Conservation (phyloP, 2,888 invertebrate species). For the Phaonia tiefii region DNA sequence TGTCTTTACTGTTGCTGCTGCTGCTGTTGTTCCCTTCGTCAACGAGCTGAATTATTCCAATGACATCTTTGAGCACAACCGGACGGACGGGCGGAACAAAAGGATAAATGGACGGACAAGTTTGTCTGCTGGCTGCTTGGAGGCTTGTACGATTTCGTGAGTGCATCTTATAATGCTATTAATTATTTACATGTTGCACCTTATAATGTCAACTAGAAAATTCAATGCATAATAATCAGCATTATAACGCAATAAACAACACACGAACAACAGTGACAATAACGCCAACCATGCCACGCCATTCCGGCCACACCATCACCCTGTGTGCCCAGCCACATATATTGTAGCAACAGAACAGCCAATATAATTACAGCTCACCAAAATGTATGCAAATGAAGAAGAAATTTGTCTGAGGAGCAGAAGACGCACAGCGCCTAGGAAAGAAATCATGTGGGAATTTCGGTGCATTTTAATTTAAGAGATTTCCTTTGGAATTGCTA, state of each 20-base stretch:
- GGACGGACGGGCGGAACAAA: constrained; percentile 4
- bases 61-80: constrained; percentile 55
- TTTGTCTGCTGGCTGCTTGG: not conserved
- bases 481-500: too few relatives aligned
- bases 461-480: too few relatives aligned
- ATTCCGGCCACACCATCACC: constrained; percentile 16
- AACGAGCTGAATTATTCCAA: constrained; percentile 63
- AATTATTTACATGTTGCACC: constrained; percentile 80
- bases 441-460: constrained; percentile 26
- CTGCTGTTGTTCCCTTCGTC: constrained; percentile 50
- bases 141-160: constrained; percentile 79
- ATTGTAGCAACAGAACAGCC: not conserved
- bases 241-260: constrained; percentile 66
- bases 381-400: constrained; percentile 26
- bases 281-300: constrained; percentile 8
- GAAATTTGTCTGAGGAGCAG: not conserved
- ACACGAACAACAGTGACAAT: constrained; percentile 8
- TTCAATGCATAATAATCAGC: constrained; percentile 61
- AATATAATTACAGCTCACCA: constrained; percentile 41
- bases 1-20: constrained; percentile 15
- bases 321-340: not conserved
- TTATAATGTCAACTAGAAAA: constrained; percentile 75
- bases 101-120: not conserved
- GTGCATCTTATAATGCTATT: constrained; percentile 81
- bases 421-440: not conserved